Conservation (phyloP, 1,140 invertebrate species). For the Steinernema khuongi region DNA sequence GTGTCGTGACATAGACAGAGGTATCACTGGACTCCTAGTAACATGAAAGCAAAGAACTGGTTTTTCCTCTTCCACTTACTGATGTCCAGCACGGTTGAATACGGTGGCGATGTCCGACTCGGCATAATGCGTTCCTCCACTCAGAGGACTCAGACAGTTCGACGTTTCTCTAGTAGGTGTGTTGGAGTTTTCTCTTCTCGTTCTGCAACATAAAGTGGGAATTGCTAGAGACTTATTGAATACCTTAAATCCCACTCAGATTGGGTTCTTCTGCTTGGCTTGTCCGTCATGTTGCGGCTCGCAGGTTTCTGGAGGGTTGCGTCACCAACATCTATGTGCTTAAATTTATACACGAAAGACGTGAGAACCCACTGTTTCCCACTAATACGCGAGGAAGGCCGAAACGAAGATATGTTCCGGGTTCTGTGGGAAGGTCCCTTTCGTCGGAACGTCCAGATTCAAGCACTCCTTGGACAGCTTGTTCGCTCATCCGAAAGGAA, state of each 20-base stretch:
- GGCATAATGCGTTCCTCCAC: conserved; percentile 14
- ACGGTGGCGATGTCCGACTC: conserved; percentile 19
- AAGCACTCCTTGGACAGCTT: conserved; percentile 22
- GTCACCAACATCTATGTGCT: conserved; percentile 19
- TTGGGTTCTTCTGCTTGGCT: not conserved
- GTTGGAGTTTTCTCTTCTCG: not conserved
- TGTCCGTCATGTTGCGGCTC: not conserved
- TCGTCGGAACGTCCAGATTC: not conserved
- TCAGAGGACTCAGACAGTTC: not conserved
- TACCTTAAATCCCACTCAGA: conserved; percentile 3
- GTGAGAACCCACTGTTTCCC: conserved; percentile 17
- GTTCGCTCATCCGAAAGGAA: conserved; percentile 21
- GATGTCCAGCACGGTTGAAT: not conserved
- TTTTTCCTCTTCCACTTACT: not conserved
- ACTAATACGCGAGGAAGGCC: conserved; percentile 14
- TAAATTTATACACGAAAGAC: not conserved
- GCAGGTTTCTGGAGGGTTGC: not conserved
- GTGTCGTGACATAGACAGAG: conserved; percentile 21
- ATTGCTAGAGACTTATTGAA: not conserved
- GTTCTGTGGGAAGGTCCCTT: not conserved
- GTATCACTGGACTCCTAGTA: not conserved
- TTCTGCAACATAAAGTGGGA: not conserved
- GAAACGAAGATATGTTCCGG: not conserved
- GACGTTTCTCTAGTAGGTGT: not conserved
- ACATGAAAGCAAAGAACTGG: not conserved